Percentiles rank a stretch among this genome's conserved stretches.
These are phyloP conservation scores for Dolichomitus sp. DNA, from an alignment of 2,888 invertebrate species.

Conservation along the genomic window DNA sequence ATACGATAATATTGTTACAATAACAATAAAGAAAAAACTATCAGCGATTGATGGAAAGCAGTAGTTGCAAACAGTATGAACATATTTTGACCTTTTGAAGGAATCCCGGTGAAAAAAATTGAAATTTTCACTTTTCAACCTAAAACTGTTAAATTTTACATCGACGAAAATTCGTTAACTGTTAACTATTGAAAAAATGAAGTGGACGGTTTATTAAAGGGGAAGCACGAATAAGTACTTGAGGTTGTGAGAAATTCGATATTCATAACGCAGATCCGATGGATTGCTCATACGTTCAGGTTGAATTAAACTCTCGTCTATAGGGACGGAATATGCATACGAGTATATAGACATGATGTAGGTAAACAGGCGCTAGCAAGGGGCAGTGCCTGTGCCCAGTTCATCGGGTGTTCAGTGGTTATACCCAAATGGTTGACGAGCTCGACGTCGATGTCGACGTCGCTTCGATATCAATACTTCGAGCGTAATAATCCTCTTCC, in stretches of 20 bases:
- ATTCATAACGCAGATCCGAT: conserved; percentile 3
- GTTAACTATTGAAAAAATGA: background rate
- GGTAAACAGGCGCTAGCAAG: conserved; percentile 44
- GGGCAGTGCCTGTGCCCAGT: conserved; percentile 37
- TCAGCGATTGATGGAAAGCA: too few species aligned
- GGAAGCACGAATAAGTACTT: background rate
- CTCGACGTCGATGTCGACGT: conserved; percentile 40
- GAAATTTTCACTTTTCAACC: background rate
- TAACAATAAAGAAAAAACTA: too few species aligned
- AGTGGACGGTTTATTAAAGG: background rate
- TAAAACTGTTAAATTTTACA: background rate
- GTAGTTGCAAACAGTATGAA: too few species aligned
- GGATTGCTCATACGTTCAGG: conserved; percentile 32
- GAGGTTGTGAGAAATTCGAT: background rate
- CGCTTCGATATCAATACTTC: conserved; percentile 51
- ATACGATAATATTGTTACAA: too few species aligned
- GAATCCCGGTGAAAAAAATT: too few species aligned
- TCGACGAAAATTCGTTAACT: background rate
- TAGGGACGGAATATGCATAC: conserved; percentile 35
- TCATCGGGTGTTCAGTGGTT: conserved; percentile 50
- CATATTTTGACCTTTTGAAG: too few species aligned
- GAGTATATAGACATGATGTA: conserved; percentile 20
- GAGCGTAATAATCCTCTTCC: conserved; percentile 53
- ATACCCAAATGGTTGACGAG: conserved; percentile 46
- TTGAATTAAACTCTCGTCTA: conserved; percentile 24